Evolutionary conservation across 2,888 invertebrate species (phyloP).

Genomic region (Antitype chi): DNA sequence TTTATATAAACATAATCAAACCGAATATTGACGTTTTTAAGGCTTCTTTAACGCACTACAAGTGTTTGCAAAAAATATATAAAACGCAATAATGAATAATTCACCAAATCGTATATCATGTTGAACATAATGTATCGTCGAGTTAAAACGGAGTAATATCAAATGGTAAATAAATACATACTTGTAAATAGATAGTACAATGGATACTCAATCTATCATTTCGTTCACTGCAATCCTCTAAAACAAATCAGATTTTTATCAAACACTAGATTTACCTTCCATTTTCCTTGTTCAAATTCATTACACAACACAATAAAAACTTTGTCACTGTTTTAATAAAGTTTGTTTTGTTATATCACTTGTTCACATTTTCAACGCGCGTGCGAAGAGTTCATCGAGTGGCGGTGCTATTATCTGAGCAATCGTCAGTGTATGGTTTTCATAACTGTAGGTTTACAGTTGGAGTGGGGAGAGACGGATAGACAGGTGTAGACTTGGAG

Average conservation of each 20-base stretch:
- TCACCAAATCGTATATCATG: background rate
- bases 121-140: background rate
- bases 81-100: background rate
- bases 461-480: conserved; percentile 45
- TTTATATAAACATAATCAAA: background rate
- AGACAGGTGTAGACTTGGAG: conserved; percentile 22
- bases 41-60: background rate
- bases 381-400: conserved; percentile 29
- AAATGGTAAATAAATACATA: conserved; percentile 26
- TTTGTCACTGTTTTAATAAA: conserved; percentile 30
- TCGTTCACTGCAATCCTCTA: conserved; percentile 52
- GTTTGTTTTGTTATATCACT: conserved; percentile 28
- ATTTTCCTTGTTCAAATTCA: conserved; percentile 57
- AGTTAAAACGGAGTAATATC: background rate
- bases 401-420: conserved; percentile 61
- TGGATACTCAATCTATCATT: conserved; percentile 7
- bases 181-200: conserved; percentile 11
- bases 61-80: background rate
- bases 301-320: conserved; percentile 34
- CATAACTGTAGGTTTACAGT: conserved; percentile 40
- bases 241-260: conserved; percentile 31
- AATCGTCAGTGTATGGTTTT: conserved; percentile 58
- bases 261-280: conserved; percentile 60
- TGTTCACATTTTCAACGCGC: conserved; percentile 45
- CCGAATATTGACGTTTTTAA: background rate